Evolutionary conservation across 2,888 invertebrate genomes (phyloP).

Genomic region (Pseudeuparius sepicola): DNA sequence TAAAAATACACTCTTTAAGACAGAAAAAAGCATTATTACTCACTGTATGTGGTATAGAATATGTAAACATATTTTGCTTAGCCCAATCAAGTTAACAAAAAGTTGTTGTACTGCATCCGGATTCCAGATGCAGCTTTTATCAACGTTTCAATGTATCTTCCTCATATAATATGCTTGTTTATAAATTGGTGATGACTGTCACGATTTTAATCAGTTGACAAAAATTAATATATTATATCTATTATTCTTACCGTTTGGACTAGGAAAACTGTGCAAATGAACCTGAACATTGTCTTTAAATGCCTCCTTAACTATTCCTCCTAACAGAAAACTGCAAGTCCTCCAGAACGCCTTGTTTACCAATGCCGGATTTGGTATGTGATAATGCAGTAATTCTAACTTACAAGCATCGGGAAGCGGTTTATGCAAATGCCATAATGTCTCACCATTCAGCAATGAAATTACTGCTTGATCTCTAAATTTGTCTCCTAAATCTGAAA

Average conservation of each 20-base stretch:
- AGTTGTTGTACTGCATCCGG: too few species aligned
- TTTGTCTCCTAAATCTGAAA: conserved; percentile 65
- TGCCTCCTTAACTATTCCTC: conserved; percentile 62
- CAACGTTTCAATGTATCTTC: too few species aligned
- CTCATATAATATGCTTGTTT: too few species aligned
- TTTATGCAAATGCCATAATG: conserved; percentile 87
- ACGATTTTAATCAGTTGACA: too few species aligned
- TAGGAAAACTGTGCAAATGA: conserved; percentile 82
- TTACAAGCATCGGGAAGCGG: conserved; percentile 62
- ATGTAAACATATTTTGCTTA: too few species aligned
- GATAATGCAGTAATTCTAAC: conserved; percentile 53
- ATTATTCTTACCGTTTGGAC: conserved; percentile 71
- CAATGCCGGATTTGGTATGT: conserved; percentile 46
- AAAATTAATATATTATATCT: too few species aligned
- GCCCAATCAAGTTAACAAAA: too few species aligned
- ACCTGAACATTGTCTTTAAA: conserved; percentile 72
- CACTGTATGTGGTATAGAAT: too few species aligned
- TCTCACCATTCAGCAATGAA: conserved; percentile 67
- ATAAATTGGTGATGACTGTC: too few species aligned
- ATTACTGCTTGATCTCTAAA: conserved; percentile 62
- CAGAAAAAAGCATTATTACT: too few species aligned
- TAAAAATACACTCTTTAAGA: too few species aligned
- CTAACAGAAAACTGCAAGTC: conserved; percentile 81
- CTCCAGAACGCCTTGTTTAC: conserved; percentile 86
- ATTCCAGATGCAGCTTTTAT: too few species aligned